These are phyloP conservation scores for Diacarnus erythraeanus DNA, from an alignment of 37 sponge, comb jelly and placozoan species.

Conservation along the genomic window DNA sequence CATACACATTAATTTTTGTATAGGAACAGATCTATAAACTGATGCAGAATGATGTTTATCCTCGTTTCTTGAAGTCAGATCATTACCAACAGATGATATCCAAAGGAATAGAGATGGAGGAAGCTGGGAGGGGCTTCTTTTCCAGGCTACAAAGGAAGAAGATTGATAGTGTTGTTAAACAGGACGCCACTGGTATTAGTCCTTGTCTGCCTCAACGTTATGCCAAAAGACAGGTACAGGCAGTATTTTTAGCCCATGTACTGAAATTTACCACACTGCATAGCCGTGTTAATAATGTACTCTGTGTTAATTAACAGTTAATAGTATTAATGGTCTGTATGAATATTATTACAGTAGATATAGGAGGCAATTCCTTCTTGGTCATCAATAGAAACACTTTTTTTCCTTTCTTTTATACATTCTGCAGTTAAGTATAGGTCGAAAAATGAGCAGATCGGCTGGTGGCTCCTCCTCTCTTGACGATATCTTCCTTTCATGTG, in stretches of 20 bases:
- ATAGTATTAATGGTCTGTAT: too few species aligned
- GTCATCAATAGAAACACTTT: too few species aligned
- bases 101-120: neutral
- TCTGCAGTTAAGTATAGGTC: conserved; percentile 49
- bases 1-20: too few species aligned
- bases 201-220: conserved; percentile 57
- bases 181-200: conserved; percentile 35
- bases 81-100: conserved; percentile 39
- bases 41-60: conserved; percentile 92
- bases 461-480: conserved; percentile 25
- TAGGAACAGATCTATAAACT: conserved; percentile 78
- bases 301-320: neutral
- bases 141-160: conserved; percentile 18
- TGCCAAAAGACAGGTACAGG: conserved; percentile 49
- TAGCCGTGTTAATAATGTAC: neutral
- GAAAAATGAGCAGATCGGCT: neutral
- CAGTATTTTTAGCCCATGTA: neutral
- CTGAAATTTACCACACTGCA: neutral
- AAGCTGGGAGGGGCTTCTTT: conserved; percentile 40
- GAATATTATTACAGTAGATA: too few species aligned
- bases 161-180: neutral
- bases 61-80: conserved; percentile 74
- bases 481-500: conserved; percentile 29
- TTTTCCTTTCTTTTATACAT: neutral
- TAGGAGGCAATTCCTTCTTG: too few species aligned